Base-by-base conservation (phyloP, 2,113 vertebrate genomes). In the Melospiza georgiana region DNA sequence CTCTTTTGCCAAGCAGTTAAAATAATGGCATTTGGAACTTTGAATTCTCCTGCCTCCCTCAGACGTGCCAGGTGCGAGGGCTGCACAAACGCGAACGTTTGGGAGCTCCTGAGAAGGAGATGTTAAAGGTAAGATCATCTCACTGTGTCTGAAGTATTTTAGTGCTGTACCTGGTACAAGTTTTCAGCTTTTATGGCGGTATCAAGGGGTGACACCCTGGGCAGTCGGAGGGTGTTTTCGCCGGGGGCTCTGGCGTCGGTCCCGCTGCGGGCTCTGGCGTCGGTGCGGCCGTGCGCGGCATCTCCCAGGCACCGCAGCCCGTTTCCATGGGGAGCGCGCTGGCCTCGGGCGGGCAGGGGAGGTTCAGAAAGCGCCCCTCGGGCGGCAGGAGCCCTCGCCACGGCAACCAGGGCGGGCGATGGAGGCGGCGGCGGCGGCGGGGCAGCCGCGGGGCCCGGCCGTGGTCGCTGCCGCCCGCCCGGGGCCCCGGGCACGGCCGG, bases 31-130 rank as follows among this genome's bases (percentile, higher is more conserved):
- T 12, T 46, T 1, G 3, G 12, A 21, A 1, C 4, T 33, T 20
- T 24, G 4, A 8, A 0, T 3, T 62, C 10, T 28, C 2, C 3
- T 8, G 2, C 8, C 2, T 63, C 1, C 3, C 23, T 2, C 3
- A 1, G 28, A 1, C 7, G 1, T 0, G 2, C 19, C 3, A 8
- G 16, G 12, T 4, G 52, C 0, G 9, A 12, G 43, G 6, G 33
- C 11, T 27, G 9, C 6, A 7, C 1, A 13, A 51, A 35, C 4
- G 1, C 22, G 1, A 3, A 2, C 3, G 1, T 48, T 37, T 8
- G 11, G 24, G 58, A 57, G 11, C 2, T 52, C 25, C 12, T 10
- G n/a, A 46, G 22, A n/a, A 10, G 0, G 12, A 2, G 9, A 80
- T 63, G 85, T 12, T 39, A 4, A 61, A 80, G 37, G 76, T 74